Base-by-base conservation (phyloP, 1,140 invertebrate genomes). In the Caerostris extrusa region DNA sequence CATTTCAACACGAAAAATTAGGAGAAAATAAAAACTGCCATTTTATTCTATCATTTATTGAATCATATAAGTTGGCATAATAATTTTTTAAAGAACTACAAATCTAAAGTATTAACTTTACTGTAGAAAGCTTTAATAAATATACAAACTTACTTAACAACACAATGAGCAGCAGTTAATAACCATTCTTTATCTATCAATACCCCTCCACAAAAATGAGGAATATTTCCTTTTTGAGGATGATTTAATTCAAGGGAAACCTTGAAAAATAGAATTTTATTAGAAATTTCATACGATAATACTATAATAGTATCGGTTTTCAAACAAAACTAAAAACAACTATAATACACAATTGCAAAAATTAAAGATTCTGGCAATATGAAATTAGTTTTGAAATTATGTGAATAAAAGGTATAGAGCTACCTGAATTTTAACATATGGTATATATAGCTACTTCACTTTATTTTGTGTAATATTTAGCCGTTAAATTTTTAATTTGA, bases 201-300 rank as follows among this genome's bases (percentile, higher is more conserved):
- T 5, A 98, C 98, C 2, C 98, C 98, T 0, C 98, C 98, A 95
- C 98, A 99, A 98, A 98, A 99, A 95, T 99, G 98, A 0, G 98
- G 98, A 90, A 99, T 97, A 94, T 98, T 98, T 6, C 98, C 98
- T 94, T 98, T 97, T 95, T 98, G 98, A 0, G 98, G 98, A 96
- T 99, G 98, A 12, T 98, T 96, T 17, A 99, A 96, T 95, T 98
- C 98, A 3, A 99, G 96, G 0, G 98, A 99, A 1, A 98, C 98
- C 97, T 98, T 83, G 96, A 77, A 94, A 67, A 91, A 64, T 85
- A 77, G 61, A 67, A 71, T 71, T 7, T 19, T 19, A 71, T 17
- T 17, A 7, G 7, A 3, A 19, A 50, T 71, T n/a, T 71, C 7
- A 4, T 71, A 7, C n/a, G 5, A 17, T 17, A 19, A 17, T 17